Evolutionary conservation across 2,888 invertebrate genomes (phyloP).

Genomic region (Stegophylla sp.): DNA sequence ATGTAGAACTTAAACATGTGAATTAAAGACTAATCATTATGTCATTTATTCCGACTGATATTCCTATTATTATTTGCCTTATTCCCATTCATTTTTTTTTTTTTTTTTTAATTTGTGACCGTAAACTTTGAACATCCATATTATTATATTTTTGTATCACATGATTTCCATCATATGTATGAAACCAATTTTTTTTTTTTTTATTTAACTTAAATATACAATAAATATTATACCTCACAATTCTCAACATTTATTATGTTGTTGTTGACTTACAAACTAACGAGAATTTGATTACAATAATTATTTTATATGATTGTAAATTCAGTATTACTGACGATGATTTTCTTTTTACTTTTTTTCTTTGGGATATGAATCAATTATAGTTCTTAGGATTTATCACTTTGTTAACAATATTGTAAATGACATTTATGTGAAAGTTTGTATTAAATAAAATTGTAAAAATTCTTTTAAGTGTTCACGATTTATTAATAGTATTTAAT

Average conservation of each 20-base stretch:
- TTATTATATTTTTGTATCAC: no score
- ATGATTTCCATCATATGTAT: not conserved
- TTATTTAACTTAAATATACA: not conserved
- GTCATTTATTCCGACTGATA: constrained; percentile 54
- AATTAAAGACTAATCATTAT: constrained; percentile 64
- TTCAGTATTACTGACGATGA: not conserved
- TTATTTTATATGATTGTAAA: not conserved
- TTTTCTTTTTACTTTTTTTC: not conserved
- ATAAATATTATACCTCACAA: not conserved
- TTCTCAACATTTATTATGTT: not conserved
- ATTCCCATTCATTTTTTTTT: constrained; percentile 20
- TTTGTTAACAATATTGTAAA: constrained; percentile 7
- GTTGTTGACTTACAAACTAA: not conserved
- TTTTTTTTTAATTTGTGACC: not conserved
- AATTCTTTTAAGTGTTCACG: not conserved
- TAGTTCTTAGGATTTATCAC: not conserved
- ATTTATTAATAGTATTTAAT: constrained; percentile 6
- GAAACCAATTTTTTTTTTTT: not conserved
- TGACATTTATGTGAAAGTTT: not conserved
- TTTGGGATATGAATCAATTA: not conserved
- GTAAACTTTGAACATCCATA: no score
- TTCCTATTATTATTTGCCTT: constrained; percentile 47
- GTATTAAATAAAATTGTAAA: not conserved
- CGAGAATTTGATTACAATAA: not conserved
- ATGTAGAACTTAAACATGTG: constrained; percentile 85